Percentiles rank a stretch among this genome's conserved stretches.
phyloP scores from a whole-genome alignment of 1,140 invertebrate genomes.

The Ridgeia piscesae region DNA sequence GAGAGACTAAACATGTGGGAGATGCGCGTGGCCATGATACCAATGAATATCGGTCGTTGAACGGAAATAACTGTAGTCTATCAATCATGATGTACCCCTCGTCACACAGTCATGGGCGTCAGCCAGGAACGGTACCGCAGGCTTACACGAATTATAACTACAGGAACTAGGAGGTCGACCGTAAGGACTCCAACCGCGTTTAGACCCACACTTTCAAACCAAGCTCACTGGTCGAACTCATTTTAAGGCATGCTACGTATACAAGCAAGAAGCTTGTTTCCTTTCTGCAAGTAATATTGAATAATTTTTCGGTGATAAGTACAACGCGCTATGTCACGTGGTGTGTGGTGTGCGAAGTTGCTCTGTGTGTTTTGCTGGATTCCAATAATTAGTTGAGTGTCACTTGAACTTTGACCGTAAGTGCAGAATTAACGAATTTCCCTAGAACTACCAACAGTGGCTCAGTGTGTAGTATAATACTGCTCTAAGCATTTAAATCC shows the following conservation, averaged over 20 bases:
- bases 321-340: not conserved
- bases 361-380: not conserved
- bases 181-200: no score
- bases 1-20: no score
- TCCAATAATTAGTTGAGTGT: not conserved
- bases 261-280: no score
- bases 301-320: not conserved
- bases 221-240: not conserved
- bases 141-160: no score
- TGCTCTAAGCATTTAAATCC: no score
- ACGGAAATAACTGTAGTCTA: no score
- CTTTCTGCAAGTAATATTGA: not conserved
- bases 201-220: not conserved
- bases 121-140: no score
- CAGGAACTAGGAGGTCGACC: not conserved
- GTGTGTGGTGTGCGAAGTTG: not conserved
- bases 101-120: no score
- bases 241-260: not conserved
- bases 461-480: no score
- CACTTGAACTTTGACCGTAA: not conserved
- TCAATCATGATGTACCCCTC: no score
- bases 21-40: no score
- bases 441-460: not conserved
- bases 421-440: not conserved
- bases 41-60: no score